Conservation (phyloP, 2,797 vertebrate genomes). For the Acropternis orthonyx region DNA sequence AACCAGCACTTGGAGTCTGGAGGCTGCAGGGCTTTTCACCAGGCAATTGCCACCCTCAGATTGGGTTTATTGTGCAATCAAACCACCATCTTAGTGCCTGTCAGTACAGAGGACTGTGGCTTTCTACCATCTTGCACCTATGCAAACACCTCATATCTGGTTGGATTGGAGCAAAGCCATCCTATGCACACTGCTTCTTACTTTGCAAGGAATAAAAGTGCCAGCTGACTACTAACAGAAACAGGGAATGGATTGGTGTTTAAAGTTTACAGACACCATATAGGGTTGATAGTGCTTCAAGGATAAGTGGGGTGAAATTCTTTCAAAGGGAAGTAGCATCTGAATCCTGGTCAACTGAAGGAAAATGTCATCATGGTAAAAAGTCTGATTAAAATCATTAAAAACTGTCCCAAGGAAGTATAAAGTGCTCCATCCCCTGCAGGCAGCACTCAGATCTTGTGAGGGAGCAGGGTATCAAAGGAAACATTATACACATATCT, state of each 20-base stretch:
- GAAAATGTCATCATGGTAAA: not conserved
- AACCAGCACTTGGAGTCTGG: not conserved
- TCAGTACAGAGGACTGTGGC: not conserved
- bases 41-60: not conserved
- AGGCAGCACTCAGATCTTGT: not conserved
- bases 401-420: not conserved
- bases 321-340: not conserved
- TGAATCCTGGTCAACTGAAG: not conserved
- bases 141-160: not conserved
- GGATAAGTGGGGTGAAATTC: not conserved
- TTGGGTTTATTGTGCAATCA: not conserved
- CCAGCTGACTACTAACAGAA: not conserved
- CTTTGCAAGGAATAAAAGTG: not conserved
- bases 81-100: not conserved
- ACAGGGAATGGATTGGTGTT: not conserved
- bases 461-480: not conserved
- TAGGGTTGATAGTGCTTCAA: not conserved
- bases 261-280: not conserved
- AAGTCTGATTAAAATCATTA: not conserved
- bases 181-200: not conserved
- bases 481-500: not conserved
- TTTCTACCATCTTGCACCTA: not conserved
- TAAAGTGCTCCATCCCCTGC: rapidly evolving
- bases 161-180: not conserved
- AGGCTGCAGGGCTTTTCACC: not conserved